Evolutionary conservation across 1,140 invertebrate genomes (phyloP), one percentile per base, ranked within the genome.

Genomic region (Marisa cornuarietis): DNA sequence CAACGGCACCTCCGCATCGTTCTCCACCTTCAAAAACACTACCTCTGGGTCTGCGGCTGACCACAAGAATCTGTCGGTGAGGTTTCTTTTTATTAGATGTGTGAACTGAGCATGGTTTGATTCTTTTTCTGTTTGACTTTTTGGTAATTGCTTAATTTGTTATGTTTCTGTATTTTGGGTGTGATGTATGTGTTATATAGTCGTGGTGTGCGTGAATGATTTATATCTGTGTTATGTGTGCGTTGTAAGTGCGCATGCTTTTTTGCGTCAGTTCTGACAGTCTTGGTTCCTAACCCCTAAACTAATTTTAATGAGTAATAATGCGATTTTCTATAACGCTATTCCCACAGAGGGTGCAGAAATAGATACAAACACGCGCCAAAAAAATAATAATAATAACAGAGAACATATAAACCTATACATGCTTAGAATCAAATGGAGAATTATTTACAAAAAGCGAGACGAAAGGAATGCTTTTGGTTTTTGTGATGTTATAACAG

Each of bases 1-100:
- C n/a, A 85, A 84, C 62, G 82, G 86, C 16, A 84, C 84, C 3
- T 83, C 83, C 24, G 84, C 85, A 31, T 85, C 87, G 13, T 86
- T 86, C 72, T 86, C 85, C 26, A 86, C 85, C 49, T 85, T 84
- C 51, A 88, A 87, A 81, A 85, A 83, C 69, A 14, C 54, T 58
- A 82, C 75, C 16, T 80, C 83, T 14, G 81, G 79, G 65, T 78
- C 80, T 0, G 82, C 83, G 16, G 79, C 79, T 42, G 82, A 84
- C 18, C 82, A 81, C 52, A 85, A 82, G 58, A 66, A 61, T 22
- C 51, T 79, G 31, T 80, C 79, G 61, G 82, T 83, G 71, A 79
- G 82, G 80, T 10, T 22, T 63, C 13, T 65, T 73, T 51, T 13
- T 54, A 14, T 79, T 11, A 11, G 49, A 42, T 61, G n/a, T 58